phyloP scores from a whole-genome alignment of 2,888 invertebrate genomes.

The Parnassius glacialis region DNA sequence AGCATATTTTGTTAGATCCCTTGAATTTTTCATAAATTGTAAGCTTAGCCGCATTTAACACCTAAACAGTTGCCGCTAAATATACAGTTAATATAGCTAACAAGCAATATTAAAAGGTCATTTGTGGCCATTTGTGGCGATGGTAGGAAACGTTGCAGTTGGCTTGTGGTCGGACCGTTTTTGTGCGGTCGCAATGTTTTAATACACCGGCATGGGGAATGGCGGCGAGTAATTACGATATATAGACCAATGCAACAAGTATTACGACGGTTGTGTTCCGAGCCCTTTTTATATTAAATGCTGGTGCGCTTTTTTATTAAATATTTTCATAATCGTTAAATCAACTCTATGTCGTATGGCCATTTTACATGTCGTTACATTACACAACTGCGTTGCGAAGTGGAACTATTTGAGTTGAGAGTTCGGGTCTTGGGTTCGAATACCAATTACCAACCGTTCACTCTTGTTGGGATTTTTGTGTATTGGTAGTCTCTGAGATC shows the following conservation, averaged over 20 bases:
- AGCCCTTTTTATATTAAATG: too few species aligned
- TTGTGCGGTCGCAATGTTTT: constrained; percentile 40
- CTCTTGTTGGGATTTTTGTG: too few species aligned
- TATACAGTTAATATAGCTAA: constrained; percentile 60
- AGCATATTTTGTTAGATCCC: too few species aligned
- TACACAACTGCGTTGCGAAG: too few species aligned
- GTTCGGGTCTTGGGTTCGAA: too few species aligned
- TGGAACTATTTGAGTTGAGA: too few species aligned
- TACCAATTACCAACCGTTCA: too few species aligned
- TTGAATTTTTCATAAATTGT: neutral
- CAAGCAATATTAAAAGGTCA: constrained; percentile 64
- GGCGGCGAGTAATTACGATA: constrained; percentile 38
- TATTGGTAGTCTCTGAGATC: too few species aligned
- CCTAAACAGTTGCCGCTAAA: constrained; percentile 39
- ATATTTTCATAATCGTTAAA: too few species aligned
- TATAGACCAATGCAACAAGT: constrained; percentile 31
- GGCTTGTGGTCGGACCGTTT: constrained; percentile 54
- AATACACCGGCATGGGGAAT: constrained; percentile 38
- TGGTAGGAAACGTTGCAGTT: constrained; percentile 63
- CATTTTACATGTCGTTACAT: too few species aligned
- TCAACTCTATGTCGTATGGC: too few species aligned
- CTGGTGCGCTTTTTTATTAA: too few species aligned
- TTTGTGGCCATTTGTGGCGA: constrained; percentile 75
- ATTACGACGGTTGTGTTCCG: constrained; percentile 29
- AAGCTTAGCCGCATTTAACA: constrained; percentile 4